Conservation (phyloP, 2,113 vertebrate species). For the Ammospiza caudacuta region DNA sequence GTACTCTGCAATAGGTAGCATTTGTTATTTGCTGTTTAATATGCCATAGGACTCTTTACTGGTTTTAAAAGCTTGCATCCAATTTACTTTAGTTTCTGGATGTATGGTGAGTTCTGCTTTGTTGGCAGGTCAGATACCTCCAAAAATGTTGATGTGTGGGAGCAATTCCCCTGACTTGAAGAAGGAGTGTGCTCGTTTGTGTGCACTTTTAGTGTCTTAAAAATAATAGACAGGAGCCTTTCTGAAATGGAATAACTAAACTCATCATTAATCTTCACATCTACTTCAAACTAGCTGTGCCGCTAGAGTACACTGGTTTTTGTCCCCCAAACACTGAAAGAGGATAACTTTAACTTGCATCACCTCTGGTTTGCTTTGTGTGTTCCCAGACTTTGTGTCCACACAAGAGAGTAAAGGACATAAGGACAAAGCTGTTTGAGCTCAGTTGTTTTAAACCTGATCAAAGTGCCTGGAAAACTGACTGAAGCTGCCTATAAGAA, state of each 20-base stretch:
- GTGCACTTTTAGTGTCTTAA: background rate
- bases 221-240: background rate
- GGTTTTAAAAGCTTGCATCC: background rate
- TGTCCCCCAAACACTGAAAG: background rate
- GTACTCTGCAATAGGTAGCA: background rate
- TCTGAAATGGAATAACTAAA: background rate
- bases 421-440: background rate
- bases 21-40: background rate
- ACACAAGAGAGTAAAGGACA: background rate
- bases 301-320: background rate
- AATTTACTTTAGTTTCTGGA: background rate
- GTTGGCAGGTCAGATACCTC: background rate
- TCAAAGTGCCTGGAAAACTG: background rate
- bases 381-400: background rate
- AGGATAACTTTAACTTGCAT: background rate
- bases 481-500: background rate
- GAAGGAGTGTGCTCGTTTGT: rapidly evolving
- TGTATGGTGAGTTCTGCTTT: background rate
- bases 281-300: background rate
- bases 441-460: background rate
- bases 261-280: background rate
- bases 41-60: background rate
- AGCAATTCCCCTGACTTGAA: background rate
- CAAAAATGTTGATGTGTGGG: background rate
- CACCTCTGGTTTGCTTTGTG: background rate